Percentiles rank a stretch among this genome's conserved stretches.
These are phyloP conservation scores for Epinephelus moara DNA, from an alignment of 2,113 vertebrate genomes.

Conservation along the genomic window DNA sequence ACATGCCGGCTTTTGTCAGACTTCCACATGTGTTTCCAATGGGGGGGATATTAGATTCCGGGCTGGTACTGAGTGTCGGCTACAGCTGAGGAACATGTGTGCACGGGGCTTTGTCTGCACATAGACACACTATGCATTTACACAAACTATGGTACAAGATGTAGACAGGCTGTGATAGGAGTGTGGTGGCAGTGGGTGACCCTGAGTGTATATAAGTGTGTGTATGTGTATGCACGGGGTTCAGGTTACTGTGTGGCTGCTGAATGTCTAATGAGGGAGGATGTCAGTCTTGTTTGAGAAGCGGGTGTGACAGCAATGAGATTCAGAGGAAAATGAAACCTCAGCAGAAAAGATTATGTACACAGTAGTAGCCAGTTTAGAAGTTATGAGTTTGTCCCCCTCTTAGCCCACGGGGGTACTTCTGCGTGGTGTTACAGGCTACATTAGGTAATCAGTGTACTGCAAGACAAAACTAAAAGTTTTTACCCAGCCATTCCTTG, in stretches of 20 bases:
- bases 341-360: slow-evolving; percentile 68
- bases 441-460: slow-evolving; percentile 15
- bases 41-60: slow-evolving; percentile 68
- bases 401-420: not conserved
- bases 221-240: slow-evolving; percentile 23
- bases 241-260: slow-evolving; percentile 76
- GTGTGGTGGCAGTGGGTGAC: slow-evolving; percentile 62
- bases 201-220: slow-evolving; percentile 21
- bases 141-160: slow-evolving; percentile 19
- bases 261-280: slow-evolving; percentile 79
- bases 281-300: slow-evolving; percentile 75
- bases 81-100: slow-evolving; percentile 50
- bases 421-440: not conserved
- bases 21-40: slow-evolving; percentile 83
- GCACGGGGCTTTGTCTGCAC: slow-evolving; percentile 23
- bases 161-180: slow-evolving; percentile 64
- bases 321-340: slow-evolving; percentile 75
- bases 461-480: not conserved
- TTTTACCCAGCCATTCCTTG: not conserved
- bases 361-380: slow-evolving; percentile 46
- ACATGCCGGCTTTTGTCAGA: slow-evolving; percentile 77
- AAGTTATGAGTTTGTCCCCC: slow-evolving; percentile 19
- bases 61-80: slow-evolving; percentile 52
- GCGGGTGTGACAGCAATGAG: slow-evolving; percentile 75
- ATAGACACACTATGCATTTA: slow-evolving; percentile 27